These are phyloP conservation scores for Leucophenga maculata DNA, from an alignment of 2,888 invertebrate genomes.

Conservation along the genomic window DNA sequence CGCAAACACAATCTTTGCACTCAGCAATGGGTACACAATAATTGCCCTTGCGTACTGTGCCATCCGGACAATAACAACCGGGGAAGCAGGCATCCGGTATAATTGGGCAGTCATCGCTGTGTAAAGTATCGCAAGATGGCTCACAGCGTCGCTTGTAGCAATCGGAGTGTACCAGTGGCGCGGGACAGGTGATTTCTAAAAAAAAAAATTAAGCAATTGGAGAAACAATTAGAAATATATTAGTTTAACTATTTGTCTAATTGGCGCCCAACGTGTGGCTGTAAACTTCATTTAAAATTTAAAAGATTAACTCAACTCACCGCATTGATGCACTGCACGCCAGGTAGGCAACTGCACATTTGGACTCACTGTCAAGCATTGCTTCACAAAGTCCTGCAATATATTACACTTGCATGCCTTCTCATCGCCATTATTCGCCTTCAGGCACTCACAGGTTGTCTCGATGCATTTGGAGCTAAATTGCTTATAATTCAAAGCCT, in stretches of 20 bases:
- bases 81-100: slow-evolving; percentile 82
- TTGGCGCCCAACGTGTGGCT: too few species aligned
- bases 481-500: slow-evolving; percentile 78
- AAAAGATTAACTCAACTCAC: too few species aligned
- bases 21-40: slow-evolving; percentile 80
- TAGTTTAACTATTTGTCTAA: too few species aligned
- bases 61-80: slow-evolving; percentile 89
- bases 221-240: too few species aligned
- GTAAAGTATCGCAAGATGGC: slow-evolving; percentile 80
- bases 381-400: slow-evolving; percentile 80
- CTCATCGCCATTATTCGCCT: slow-evolving; percentile 72
- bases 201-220: too few species aligned
- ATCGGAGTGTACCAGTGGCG: slow-evolving; percentile 86
- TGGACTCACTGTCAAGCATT: slow-evolving; percentile 80
- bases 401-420: slow-evolving; percentile 80
- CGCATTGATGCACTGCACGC: slow-evolving; percentile 81
- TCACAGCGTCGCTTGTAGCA: slow-evolving; percentile 87
- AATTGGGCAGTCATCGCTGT: slow-evolving; percentile 76
- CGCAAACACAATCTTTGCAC: slow-evolving; percentile 85
- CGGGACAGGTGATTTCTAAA: slow-evolving; percentile 80
- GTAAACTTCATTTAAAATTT: too few species aligned
- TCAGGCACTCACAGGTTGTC: slow-evolving; percentile 82
- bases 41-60: slow-evolving; percentile 79
- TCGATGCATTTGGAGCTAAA: slow-evolving; percentile 83
- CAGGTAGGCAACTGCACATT: slow-evolving; percentile 79